Evolutionary conservation across 1,140 invertebrate genomes (phyloP), one percentile per base, ranked within the genome.

Genomic region (Drosophila obscura): DNA sequence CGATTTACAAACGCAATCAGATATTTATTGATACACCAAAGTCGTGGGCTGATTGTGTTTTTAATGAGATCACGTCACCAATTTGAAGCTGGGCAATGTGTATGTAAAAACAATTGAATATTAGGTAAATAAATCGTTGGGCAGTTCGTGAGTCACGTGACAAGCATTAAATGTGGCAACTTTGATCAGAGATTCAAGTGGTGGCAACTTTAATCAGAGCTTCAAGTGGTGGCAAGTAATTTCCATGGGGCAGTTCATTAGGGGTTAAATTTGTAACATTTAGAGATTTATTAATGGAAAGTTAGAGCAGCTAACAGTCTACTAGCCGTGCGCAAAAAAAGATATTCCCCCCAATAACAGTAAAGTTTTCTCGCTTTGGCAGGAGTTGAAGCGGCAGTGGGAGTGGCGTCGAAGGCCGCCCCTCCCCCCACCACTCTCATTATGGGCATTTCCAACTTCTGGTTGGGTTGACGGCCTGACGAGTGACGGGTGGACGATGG

Each of bases 391-490:
- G 28, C 26, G 22, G 35, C 7, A 19, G 45, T 4, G 49, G 39
- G 22, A 9, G 52, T 52, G 65, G 19, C 57, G 46, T 5, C 1
- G 26, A 2, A 31, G 31, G 31, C 31, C 2, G 31, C 31, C 8
- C 31, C 22, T 4, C 22, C 22, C 2, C 22, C 22, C 22, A 50
- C 71, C 73, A 52, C 79, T 62, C 69, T 65, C 72, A 65, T 66
- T 68, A 62, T 45, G 57, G 73, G 53, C 80, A 69, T 84, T 75
- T 77, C 58, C 61, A 80, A 77, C 80, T 85, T 81, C 49, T 73
- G 67, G 61, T 44, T 39, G 66, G 77, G 60, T 62, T 82, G 80
- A 57, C 53, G 31, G 31, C 31, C 8, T 9, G 31, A 31, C 31
- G 31, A 31, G 31, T 31, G 7, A 31, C 31, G 8, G 28, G 1